Base-by-base conservation (phyloP, 2,113 vertebrate genomes). In the Callocephalon fimbriatum region DNA sequence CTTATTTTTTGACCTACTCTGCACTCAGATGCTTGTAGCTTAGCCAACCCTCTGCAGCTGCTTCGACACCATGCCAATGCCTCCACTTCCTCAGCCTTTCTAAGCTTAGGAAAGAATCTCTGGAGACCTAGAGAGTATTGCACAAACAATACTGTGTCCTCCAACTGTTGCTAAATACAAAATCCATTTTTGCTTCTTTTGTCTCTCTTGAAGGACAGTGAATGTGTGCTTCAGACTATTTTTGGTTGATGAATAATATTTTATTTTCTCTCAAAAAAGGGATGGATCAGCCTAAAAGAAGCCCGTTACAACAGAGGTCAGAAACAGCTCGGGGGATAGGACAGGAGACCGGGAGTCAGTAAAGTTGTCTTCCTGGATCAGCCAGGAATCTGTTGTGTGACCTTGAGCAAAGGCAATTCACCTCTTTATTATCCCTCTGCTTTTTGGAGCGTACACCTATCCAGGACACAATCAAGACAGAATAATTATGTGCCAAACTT, bases 41-140 rank as follows among this genome's bases (percentile, higher is more conserved):
- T 27, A 83, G 95, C 95, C 96, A 97, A 4, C 54, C 29, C 72
- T 83, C 82, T 88, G 90, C 92, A 97, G 97, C 95, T 95, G 96
- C 71, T 88, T 76, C 72, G 0, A 93, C 88, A 92, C 29, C 38
- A 88, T 77, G 93, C 93, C 96, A 96, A 88, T 62, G 86, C 70
- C 75, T 88, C 77, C 38, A 32, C 75, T 96, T 97, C 95, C 95
- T 95, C 85, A 83, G 92, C 29, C 35, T 47, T 90, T 74, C 75
- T 74, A 15, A 37, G 78, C 85, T 80, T 86, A 71, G 75, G 75
- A 88, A 92, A 94, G 62, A 80, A 71, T 96, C 95, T 80, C 97
- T 77, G 50, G 93, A 91, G 90, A 96, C 75, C 67, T 68, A 35
- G 7, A 31, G 71, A 90, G 23, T 12, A 83, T 50, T 93, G 72